These are phyloP conservation scores for Grantiella picta DNA, from an alignment of 2,113 vertebrate species.

Conservation along the genomic window DNA sequence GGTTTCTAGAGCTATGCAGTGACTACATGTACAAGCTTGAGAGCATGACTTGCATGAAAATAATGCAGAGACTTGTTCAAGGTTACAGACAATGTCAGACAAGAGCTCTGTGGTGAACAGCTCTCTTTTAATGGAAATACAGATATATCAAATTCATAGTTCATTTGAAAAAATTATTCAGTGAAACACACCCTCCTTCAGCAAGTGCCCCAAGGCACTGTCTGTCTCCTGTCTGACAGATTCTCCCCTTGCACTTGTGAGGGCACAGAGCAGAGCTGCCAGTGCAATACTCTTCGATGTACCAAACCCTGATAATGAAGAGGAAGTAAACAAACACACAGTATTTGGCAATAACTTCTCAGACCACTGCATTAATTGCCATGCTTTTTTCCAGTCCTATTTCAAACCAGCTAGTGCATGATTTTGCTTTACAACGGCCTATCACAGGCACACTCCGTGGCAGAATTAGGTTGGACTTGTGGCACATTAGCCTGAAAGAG, in stretches of 20 bases:
- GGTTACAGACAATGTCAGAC: not conserved
- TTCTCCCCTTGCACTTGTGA: not conserved
- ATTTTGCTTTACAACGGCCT: not conserved
- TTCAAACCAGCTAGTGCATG: not conserved
- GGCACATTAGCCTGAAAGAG: not conserved
- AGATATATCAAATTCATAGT: not conserved
- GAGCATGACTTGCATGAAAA: not conserved
- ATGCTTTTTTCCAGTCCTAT: not conserved
- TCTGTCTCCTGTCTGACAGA: not conserved
- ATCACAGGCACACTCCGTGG: not conserved
- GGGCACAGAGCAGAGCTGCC: not conserved
- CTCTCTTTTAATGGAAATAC: not conserved
- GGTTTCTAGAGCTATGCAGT: not conserved
- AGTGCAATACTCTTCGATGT: not conserved
- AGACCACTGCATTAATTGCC: not conserved
- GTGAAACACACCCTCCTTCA: not conserved
- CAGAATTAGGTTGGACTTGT: not conserved
- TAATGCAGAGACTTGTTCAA: not conserved
- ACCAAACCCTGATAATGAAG: not conserved
- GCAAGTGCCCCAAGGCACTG: not conserved
- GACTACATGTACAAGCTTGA: accelerated
- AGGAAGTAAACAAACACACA: accelerated
- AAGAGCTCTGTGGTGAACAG: not conserved
- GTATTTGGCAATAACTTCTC: not conserved
- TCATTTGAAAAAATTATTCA: not conserved